Conservation (phyloP, 2,888 invertebrate species). For the Pandemis cinnamomeana region DNA sequence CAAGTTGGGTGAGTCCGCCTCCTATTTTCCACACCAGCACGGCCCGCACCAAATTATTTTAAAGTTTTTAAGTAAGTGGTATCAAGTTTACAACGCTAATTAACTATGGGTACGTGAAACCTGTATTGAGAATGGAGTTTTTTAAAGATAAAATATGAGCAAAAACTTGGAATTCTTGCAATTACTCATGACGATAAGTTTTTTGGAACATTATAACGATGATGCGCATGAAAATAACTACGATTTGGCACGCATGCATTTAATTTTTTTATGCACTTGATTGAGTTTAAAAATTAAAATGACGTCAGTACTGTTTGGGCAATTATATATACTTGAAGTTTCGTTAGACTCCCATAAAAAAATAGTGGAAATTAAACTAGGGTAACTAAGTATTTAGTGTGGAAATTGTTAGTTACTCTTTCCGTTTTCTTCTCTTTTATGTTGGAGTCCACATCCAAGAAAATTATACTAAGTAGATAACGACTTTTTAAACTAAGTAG, state of each 20-base stretch:
- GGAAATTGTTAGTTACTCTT: too few species aligned
- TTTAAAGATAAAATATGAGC: background rate
- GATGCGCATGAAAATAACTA: background rate
- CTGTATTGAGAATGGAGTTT: background rate
- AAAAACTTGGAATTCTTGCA: background rate
- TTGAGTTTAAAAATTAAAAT: background rate
- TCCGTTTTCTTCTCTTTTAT: too few species aligned
- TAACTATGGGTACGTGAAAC: background rate
- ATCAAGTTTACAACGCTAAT: background rate
- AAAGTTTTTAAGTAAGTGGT: background rate
- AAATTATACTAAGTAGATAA: too few species aligned
- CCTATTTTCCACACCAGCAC: too few species aligned
- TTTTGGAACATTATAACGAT: slow-evolving; percentile 8
- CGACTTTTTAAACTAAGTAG: too few species aligned
- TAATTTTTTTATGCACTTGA: background rate
- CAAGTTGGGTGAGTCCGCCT: too few species aligned
- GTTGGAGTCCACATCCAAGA: too few species aligned
- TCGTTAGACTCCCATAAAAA: too few species aligned
- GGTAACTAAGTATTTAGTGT: too few species aligned
- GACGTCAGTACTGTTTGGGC: background rate
- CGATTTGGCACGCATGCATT: slow-evolving; percentile 2
- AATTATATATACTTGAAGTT: too few species aligned
- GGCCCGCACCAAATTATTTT: background rate
- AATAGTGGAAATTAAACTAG: too few species aligned
- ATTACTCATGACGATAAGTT: slow-evolving; percentile 7